Conservation (phyloP, 2,113 vertebrate species). For the Calidris pugnax region DNA sequence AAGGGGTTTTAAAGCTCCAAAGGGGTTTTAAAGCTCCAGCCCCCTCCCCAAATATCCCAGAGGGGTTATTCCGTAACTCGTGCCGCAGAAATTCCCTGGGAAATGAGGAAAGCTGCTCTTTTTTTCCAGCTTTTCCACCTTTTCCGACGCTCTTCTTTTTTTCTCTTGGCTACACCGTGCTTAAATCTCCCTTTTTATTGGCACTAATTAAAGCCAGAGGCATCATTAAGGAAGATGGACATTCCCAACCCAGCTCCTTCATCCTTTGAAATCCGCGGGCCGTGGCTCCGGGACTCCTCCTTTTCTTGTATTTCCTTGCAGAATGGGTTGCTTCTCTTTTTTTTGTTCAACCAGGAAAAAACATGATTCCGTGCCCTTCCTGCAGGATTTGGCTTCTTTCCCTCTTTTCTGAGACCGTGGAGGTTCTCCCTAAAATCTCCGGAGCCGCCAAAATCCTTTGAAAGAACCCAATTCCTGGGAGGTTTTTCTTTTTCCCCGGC, state of each 20-base stretch:
- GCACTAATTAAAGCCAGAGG: background rate
- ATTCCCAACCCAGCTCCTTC: background rate
- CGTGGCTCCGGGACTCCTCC: too few relatives aligned
- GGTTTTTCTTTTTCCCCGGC: too few relatives aligned
- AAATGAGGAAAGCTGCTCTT: background rate
- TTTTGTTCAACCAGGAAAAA: background rate
- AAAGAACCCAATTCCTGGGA: background rate
- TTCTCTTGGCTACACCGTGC: background rate
- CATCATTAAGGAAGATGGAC: rapidly evolving
- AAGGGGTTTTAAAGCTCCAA: background rate
- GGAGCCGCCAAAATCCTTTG: background rate
- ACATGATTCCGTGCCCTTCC: background rate
- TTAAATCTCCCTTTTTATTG: background rate
- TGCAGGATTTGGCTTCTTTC: background rate
- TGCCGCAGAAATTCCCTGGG: background rate
- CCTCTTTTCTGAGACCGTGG: too few relatives aligned
- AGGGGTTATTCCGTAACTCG: background rate
- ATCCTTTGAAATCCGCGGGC: background rate
- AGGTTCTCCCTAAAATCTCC: too few relatives aligned
- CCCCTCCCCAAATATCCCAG: too few relatives aligned
- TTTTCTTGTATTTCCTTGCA: too few relatives aligned
- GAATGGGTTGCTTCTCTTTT: too few relatives aligned
- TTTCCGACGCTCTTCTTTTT: background rate
- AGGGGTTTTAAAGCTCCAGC: background rate
- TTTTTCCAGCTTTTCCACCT: background rate